Conservation (phyloP, 2,797 vertebrate species). For the Nasua narica region DNA sequence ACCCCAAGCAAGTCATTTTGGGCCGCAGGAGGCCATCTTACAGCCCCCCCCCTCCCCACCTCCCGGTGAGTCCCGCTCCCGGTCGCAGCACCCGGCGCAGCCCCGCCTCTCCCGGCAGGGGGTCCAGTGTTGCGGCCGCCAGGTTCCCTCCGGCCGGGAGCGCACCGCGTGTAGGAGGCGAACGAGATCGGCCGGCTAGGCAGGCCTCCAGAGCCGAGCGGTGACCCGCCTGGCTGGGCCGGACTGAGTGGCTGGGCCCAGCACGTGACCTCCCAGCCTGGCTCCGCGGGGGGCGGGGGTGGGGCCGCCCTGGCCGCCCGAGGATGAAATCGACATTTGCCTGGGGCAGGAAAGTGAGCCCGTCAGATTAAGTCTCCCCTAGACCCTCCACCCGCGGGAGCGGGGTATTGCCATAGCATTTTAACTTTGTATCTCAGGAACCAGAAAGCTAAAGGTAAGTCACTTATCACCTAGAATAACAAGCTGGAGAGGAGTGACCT, state of each 20-base stretch:
- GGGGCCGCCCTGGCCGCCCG: background rate
- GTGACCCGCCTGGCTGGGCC: background rate
- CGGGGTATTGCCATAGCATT: background rate
- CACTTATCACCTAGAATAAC: background rate
- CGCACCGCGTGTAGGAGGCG: background rate
- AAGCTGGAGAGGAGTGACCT: conserved; percentile 21
- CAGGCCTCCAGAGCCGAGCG: background rate
- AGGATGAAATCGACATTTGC: conserved; percentile 30
- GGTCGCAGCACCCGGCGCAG: background rate
- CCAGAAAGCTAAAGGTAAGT: conserved; percentile 62
- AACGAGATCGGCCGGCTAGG: background rate
- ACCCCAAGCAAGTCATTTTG: background rate
- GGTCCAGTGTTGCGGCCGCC: background rate
- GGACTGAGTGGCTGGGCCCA: conserved; percentile 32
- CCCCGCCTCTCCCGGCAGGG: background rate
- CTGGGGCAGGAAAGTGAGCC: conserved; percentile 14
- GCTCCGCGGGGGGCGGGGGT: background rate
- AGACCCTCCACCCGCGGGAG: background rate
- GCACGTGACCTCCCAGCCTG: conserved; percentile 55
- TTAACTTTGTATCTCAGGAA: background rate
- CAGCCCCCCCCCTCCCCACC: no score
- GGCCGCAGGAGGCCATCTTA: background rate
- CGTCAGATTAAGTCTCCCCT: background rate
- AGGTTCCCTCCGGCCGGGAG: background rate
- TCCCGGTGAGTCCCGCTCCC: background rate